Conservation (phyloP, 2,113 vertebrate species). For the Todiramphus saurophagus region DNA sequence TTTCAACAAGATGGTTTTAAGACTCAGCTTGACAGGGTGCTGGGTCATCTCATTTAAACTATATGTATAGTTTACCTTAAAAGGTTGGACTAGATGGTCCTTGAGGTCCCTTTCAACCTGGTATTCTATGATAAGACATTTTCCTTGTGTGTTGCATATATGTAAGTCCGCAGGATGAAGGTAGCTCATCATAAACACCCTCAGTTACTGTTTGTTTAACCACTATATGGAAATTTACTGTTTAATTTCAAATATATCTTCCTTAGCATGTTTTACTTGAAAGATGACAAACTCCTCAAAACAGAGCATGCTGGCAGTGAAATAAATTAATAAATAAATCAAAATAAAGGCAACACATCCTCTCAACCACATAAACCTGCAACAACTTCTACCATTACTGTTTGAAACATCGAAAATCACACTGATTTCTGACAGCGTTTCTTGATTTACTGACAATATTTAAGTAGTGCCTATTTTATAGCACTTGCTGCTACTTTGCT, state of each 20-base stretch:
- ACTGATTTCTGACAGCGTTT: not conserved
- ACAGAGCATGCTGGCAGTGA: not conserved
- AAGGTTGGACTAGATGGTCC: too few species aligned
- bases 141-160: not conserved
- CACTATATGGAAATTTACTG: not conserved
- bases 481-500: not conserved
- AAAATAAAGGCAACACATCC: slow-evolving; percentile 2
- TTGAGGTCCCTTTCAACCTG: too few species aligned
- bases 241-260: slow-evolving; percentile 51
- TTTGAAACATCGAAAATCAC: slow-evolving; percentile 49
- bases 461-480: not conserved
- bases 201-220: not conserved
- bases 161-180: not conserved
- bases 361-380: slow-evolving; percentile 18
- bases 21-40: too few species aligned
- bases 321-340: slow-evolving; percentile 43
- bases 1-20: not conserved
- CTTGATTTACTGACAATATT: slow-evolving; percentile 21
- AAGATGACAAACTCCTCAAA: slow-evolving; percentile 17
- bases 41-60: too few species aligned
- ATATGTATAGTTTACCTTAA: too few species aligned
- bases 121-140: not conserved
- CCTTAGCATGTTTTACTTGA: slow-evolving; percentile 41
- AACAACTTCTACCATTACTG: not conserved
- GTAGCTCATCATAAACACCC: not conserved